Base-by-base conservation (phyloP, 64 coral and sea anemone species). In the Astreopora myriophthalma region DNA sequence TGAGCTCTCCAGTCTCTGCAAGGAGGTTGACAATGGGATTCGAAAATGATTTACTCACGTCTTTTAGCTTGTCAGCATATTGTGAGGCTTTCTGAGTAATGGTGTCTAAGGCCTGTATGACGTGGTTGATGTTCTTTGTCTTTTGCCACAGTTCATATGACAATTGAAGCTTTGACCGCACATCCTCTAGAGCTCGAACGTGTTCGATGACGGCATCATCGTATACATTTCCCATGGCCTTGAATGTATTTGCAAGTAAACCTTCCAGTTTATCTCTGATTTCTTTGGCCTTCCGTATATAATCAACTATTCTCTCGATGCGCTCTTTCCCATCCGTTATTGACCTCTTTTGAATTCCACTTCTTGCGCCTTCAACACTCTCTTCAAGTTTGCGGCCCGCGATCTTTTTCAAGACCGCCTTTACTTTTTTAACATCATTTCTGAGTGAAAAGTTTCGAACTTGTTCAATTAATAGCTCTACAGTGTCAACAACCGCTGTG, bases 391-490 rank as follows among this genome's bases (percentile, higher is more conserved):
- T 49, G 69, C 71, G 49, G 23, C 93, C 90, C 23, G 94, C 93
- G 9, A 98, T 67, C 22, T 65, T 85, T 19, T 85, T 48, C 24
- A 95, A 42, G 8, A 91, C 24, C 34, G 75, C 94, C 70, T 93
- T 90, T 44, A 98, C 44, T 49, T 87, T 93, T 67, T 90, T 74
- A 0, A 88, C 76, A 61, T 98, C 93, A 33, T 95, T 91, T 85
- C 87, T 89, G 24, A 98, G 71, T 10, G 94, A 83, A 76, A 98
- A 95, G 11, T 86, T 85, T 80, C 93, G 85, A n/a, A 93, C 94
- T 49, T 95, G 85, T 9, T 92, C 34, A 26, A 93, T 93, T 22
- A 98, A 55, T 69, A 89, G 69, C 34, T 95, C 90, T 0, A 98
- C 90, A 55, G 34, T 93, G 19, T 93, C 83, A 20, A 87, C 25